phyloP scores from a whole-genome alignment of 2,113 vertebrate genomes.

The Arenaria interpres region DNA sequence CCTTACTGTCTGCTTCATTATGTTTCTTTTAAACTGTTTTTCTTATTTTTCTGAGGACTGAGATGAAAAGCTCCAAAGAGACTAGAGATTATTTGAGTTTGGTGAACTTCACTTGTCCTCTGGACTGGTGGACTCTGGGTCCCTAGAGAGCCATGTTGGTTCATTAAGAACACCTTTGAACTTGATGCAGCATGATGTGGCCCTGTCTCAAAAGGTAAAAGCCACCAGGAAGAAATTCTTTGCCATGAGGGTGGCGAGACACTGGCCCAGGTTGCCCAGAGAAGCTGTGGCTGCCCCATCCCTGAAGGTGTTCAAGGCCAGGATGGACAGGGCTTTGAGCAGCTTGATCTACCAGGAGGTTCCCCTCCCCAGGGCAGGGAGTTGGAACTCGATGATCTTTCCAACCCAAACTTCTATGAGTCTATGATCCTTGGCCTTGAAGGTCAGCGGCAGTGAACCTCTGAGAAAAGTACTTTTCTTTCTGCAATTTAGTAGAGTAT shows the following conservation, averaged over 20 bases:
- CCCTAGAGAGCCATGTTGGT: neutral
- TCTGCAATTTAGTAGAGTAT: neutral
- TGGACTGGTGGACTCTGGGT: neutral
- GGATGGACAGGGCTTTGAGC: neutral
- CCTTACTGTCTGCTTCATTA: constrained; percentile 9
- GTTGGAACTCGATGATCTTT: neutral
- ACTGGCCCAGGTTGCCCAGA: neutral
- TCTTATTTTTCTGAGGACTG: neutral
- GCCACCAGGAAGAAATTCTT: neutral
- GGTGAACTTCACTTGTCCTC: neutral
- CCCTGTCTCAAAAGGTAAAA: neutral
- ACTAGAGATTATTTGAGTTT: neutral
- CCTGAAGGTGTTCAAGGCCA: neutral
- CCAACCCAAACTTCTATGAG: neutral
- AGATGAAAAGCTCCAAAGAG: neutral
- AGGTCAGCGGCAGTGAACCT: neutral
- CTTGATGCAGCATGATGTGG: fast-evolving
- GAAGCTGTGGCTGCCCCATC: neutral
- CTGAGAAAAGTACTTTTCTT: neutral
- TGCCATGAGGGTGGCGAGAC: neutral
- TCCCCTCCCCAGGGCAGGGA: neutral
- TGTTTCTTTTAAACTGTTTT: constrained; percentile 23
- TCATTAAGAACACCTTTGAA: neutral
- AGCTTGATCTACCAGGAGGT: neutral
- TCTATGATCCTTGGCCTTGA: neutral